Conservation (phyloP, 2,113 vertebrate genomes). For the Lampris incognitus region DNA sequence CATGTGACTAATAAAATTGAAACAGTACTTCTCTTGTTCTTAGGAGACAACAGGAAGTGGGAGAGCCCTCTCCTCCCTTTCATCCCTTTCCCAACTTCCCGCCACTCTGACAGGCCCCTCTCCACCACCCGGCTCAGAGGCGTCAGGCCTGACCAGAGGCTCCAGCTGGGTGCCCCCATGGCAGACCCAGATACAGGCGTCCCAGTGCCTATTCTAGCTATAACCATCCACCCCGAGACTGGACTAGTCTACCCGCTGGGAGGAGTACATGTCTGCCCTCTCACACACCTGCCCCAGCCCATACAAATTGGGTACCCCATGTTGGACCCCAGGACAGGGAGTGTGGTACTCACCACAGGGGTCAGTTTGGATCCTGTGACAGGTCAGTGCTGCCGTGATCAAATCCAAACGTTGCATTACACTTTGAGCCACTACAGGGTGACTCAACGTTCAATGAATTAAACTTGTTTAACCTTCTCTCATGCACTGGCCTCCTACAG, state of each 20-base stretch:
- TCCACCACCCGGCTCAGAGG: constrained; percentile 71
- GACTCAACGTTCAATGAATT: background rate
- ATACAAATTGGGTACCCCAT: constrained; percentile 88
- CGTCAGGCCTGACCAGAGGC: constrained; percentile 78
- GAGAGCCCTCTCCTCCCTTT: constrained; percentile 85
- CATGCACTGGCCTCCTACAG: no score
- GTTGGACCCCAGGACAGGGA: constrained; percentile 81
- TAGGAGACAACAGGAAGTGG: constrained; percentile 79
- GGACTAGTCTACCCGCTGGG: constrained; percentile 86
- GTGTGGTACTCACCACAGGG: constrained; percentile 84
- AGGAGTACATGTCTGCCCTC: constrained; percentile 84
- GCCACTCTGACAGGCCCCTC: constrained; percentile 72
- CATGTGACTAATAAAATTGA: background rate
- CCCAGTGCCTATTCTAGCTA: constrained; percentile 88
- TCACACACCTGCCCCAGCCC: constrained; percentile 83
- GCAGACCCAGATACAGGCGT: constrained; percentile 84
- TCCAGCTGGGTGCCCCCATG: constrained; percentile 85
- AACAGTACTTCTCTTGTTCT: background rate
- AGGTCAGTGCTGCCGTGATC: constrained; percentile 75
- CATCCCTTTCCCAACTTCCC: constrained; percentile 83
- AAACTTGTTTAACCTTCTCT: background rate
- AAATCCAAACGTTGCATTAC: background rate
- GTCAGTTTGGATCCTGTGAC: constrained; percentile 83
- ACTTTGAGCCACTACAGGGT: background rate
- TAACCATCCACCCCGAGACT: constrained; percentile 87